Evolutionary conservation across 2,888 invertebrate species (phyloP).

Genomic region (Drosophila greeni): DNA sequence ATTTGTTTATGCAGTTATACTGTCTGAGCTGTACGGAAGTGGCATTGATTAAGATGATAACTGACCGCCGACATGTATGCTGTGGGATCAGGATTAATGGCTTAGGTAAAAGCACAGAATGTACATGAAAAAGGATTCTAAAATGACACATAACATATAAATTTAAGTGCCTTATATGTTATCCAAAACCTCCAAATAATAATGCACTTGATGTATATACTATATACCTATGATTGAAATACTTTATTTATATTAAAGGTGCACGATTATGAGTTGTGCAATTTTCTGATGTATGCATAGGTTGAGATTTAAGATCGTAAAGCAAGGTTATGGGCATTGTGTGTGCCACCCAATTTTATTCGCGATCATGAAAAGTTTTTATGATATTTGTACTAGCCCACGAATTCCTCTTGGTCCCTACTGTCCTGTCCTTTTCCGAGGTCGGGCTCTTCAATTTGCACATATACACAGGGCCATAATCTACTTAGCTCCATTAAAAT

Average conservation of each 20-base stretch:
- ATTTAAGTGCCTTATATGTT: not conserved
- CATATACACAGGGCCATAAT: conserved; percentile 63
- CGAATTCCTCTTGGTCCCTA: not conserved
- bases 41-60: conserved; percentile 18
- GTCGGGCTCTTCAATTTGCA: conserved; percentile 54
- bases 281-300: not conserved
- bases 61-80: conserved; percentile 4
- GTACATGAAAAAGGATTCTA: not conserved
- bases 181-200: not conserved
- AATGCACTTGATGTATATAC: not conserved
- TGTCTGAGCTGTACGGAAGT: conserved; percentile 2
- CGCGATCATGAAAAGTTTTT: conserved; percentile 21
- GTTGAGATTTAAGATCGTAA: not conserved
- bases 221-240: not conserved
- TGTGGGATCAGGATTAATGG: not conserved
- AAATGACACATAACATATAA: not conserved
- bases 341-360: conserved; percentile 9
- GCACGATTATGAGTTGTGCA: not conserved
- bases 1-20: conserved; percentile 60
- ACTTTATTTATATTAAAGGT: not conserved
- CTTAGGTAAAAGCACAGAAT: not conserved
- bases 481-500: conserved; percentile 65
- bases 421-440: not conserved
- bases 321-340: not conserved
- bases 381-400: conserved; percentile 12